Evolutionary conservation across 2,113 vertebrate genomes (phyloP).

Genomic region (Athene noctua): DNA sequence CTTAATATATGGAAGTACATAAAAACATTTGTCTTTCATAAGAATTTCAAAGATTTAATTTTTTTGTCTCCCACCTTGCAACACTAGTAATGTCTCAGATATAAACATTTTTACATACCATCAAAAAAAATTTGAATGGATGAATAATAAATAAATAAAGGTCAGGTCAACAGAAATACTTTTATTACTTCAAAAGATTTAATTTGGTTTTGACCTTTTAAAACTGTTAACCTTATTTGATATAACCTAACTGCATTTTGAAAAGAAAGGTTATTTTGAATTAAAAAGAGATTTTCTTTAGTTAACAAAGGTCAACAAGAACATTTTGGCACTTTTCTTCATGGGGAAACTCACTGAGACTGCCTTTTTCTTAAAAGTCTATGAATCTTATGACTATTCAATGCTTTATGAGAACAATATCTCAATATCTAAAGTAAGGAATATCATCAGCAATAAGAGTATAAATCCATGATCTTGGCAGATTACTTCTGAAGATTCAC

Average conservation of each 20-base stretch:
- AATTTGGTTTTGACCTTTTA: neutral
- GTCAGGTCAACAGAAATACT: neutral
- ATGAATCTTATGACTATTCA: neutral
- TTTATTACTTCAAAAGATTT: neutral
- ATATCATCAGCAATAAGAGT: neutral
- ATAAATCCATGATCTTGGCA: neutral
- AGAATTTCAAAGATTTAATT: neutral
- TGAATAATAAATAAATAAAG: neutral
- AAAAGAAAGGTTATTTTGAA: constrained; percentile 7
- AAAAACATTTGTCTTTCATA: neutral
- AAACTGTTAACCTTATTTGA: neutral
- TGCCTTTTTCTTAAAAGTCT: neutral
- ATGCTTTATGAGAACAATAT: neutral
- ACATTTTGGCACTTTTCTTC: neutral
- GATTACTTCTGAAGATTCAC: neutral
- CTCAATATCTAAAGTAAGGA: neutral
- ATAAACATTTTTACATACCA: neutral
- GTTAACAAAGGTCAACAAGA: constrained; percentile 22
- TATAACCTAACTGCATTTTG: neutral
- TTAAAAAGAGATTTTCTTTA: neutral
- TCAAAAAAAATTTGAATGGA: neutral
- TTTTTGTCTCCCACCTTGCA: neutral
- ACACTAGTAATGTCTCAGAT: neutral
- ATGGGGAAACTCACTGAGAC: neutral
- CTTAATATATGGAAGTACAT: neutral